phyloP scores from a whole-genome alignment of 2,113 vertebrate genomes.

The Pseudois nayaur region DNA sequence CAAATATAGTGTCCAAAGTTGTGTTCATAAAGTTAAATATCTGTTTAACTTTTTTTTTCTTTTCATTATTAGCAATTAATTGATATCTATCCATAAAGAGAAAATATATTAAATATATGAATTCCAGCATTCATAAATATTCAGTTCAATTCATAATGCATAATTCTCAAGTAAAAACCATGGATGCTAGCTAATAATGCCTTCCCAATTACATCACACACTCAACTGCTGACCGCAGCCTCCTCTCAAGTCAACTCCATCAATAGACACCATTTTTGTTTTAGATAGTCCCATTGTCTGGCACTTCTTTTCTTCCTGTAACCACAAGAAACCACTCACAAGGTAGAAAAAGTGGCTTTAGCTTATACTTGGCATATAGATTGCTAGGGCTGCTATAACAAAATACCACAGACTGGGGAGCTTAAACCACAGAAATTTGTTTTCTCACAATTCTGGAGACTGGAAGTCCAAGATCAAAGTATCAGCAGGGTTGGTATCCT shows the following conservation, averaged over 20 bases:
- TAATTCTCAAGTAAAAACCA: background rate
- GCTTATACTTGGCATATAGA: background rate
- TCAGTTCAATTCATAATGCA: background rate
- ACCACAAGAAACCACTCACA: background rate
- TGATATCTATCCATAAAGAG: constrained; percentile 37
- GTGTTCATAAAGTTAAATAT: background rate
- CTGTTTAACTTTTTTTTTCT: background rate
- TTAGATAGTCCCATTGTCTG: background rate
- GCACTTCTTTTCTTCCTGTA: background rate
- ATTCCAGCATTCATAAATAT: background rate
- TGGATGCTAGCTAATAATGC: background rate
- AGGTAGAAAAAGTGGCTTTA: background rate
- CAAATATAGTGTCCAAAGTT: background rate
- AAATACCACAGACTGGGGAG: background rate
- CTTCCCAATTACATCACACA: background rate
- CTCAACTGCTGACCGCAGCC: background rate
- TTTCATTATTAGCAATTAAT: constrained; percentile 2
- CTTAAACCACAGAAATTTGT: background rate
- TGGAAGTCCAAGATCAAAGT: background rate
- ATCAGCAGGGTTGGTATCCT: background rate
- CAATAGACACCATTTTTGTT: background rate
- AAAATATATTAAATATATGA: background rate
- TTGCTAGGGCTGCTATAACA: background rate
- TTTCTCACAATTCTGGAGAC: background rate
- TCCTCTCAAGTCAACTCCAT: background rate